Evolutionary conservation across 2,797 vertebrate genomes (phyloP).

Genomic region (Crax fasciolata): DNA sequence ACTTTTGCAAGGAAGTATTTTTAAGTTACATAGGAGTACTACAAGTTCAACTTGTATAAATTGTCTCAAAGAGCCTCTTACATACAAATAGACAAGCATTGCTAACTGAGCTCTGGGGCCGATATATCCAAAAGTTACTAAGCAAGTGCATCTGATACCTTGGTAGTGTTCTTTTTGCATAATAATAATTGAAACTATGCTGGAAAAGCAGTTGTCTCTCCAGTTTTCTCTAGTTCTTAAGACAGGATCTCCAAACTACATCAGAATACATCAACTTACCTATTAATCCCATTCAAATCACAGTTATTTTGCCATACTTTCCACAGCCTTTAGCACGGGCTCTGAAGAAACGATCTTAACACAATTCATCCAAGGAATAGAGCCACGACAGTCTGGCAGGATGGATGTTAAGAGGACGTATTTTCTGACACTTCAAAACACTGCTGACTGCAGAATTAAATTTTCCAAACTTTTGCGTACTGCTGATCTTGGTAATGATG

Average conservation of each 20-base stretch:
- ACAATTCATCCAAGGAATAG: neutral
- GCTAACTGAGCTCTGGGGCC: neutral
- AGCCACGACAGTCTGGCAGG: neutral
- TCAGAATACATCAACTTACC: neutral
- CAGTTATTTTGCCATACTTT: neutral
- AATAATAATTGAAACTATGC: neutral
- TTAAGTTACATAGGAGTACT: constrained; percentile 29
- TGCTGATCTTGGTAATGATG: neutral
- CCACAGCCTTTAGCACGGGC: neutral
- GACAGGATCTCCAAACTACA: neutral
- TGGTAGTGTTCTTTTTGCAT: neutral
- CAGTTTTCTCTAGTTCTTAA: neutral
- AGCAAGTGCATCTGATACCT: constrained; percentile 2
- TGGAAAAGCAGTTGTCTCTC: neutral
- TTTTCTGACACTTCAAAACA: neutral
- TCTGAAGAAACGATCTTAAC: neutral
- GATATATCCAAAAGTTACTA: constrained; percentile 9
- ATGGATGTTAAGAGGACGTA: too few species aligned
- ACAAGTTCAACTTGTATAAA: constrained; percentile 19
- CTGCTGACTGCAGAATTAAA: neutral
- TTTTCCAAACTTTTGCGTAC: neutral
- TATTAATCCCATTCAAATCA: neutral
- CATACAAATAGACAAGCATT: neutral
- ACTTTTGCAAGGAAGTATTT: constrained; percentile 23
- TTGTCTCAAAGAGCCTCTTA: constrained; percentile 12